Base-by-base conservation (phyloP, 2,888 invertebrate species). In the Carabus problematicus region DNA sequence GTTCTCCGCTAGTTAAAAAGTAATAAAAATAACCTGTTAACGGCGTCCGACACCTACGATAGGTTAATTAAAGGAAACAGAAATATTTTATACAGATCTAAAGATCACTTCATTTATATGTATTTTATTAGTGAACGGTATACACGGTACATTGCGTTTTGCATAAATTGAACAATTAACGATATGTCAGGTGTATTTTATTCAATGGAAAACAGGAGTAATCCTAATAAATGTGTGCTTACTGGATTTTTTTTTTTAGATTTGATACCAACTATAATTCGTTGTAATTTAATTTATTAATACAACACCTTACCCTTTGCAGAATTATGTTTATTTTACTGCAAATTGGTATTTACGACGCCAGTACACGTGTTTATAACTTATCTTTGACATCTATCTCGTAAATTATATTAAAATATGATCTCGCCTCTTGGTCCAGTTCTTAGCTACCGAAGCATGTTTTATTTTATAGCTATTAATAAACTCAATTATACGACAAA, bases 401-500 rank as follows among this genome's bases (percentile, higher is more conserved):
- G 29, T 64, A 64, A 64, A 56, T 64, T 64, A 58, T 56, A 19
- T 55, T 64, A 64, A 64, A 64, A 64, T 64, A 64, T 64, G 54
- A 52, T 64, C 29, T 29, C 29, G 29, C 29, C 29, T 29, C 18
- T 52, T 64, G 54, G 63, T 64, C 45, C 54, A 64, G 54, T 54
- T 64, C 55, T 64, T 16, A 52, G 52, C 52, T 18, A 52, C 52
- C 18, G 11, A 29, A 29, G 29, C 29, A 3, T 29, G 29, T 29
- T 29, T 29, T 29, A 29, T 29, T 29, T 29, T 29, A 29, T 29
- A 29, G 29, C 29, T 29, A 29, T 29, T 29, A 29, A 29, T 29
- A 29, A 29, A 29, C 3, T 29, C 2, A 29, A 29, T 29, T 29
- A 29, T 29, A 29, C 29, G 29, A 29, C 29, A 29, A 29, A 29